Base-by-base conservation (phyloP, 2,888 invertebrate genomes). In the Acronicta psi region DNA sequence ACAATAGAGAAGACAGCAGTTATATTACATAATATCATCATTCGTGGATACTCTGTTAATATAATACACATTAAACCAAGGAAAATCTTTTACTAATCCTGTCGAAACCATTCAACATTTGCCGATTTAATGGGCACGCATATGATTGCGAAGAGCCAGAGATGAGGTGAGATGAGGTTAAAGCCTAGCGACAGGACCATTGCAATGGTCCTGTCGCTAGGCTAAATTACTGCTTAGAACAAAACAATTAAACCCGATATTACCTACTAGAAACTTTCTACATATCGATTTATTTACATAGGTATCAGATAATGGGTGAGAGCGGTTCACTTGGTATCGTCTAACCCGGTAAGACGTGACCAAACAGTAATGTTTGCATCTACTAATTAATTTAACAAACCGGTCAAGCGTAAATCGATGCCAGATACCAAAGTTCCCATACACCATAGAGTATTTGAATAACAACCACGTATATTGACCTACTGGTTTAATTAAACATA, bases 321-420 rank as follows among this genome's bases (percentile, higher is more conserved):
- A 58, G 43, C 52, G 16, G 31, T 31, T 49, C 40, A 47, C 38
- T 38, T 36, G 47, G 60, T 42, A 57, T 49, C 56, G 41, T 58
- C 52, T 52, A 65, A 57, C 62, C 52, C 46, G 34, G 46, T 51
- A 50, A 75, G 58, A 61, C 76, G 70, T 77, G 69, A 75, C 76
- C 51, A 65, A 75, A 75, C 73, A 72, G 62, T 69, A 69, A 75
- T 73, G 76, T 60, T 69, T 69, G 59, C 70, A 59, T 69, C 65
- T 43, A 65, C 70, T 77, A 76, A 76, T 76, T 77, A 77, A 76
- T 70, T 69, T 65, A 66, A 62, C 50, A 69, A 75, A 71, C 78
- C 73, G 76, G 70, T 68, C 65, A 77, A 70, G 59, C 52, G 53
- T 69, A 34, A 64, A 72, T 60, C 61, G 58, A 41, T 16, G 17